Evolutionary conservation across 2,113 vertebrate genomes (phyloP).

Genomic region (Entelurus aequoreus): DNA sequence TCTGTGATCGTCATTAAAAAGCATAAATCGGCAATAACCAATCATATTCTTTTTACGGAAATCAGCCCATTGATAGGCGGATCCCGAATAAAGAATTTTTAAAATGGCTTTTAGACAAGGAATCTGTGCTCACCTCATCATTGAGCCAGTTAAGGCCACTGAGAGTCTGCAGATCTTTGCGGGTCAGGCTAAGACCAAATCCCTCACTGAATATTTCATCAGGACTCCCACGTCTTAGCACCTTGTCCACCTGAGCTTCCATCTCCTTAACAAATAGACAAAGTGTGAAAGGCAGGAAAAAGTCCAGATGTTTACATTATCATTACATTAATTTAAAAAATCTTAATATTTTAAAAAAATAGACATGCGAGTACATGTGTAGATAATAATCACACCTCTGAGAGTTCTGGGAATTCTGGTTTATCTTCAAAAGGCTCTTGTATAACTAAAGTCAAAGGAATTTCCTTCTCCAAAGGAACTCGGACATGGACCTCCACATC

Average conservation of each 20-base stretch:
- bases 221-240: conserved; percentile 78
- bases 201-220: conserved; percentile 93
- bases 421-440: conserved; percentile 64
- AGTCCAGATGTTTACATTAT: background rate
- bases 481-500: conserved; percentile 81
- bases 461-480: conserved; percentile 91
- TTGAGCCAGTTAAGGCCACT: conserved; percentile 95
- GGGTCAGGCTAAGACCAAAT: conserved; percentile 88
- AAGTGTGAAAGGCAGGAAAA: background rate
- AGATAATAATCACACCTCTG: conserved; percentile 69
- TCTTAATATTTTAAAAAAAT: background rate
- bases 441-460: conserved; percentile 76
- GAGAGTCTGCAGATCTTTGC: conserved; percentile 95
- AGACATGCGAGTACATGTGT: background rate
- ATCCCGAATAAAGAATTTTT: too few relatives aligned
- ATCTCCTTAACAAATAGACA: conserved; percentile 74
- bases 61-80: too few relatives aligned
- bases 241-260: conserved; percentile 81
- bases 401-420: conserved; percentile 87
- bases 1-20: too few relatives aligned
- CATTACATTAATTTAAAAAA: background rate
- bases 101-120: too few relatives aligned
- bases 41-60: too few relatives aligned
- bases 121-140: conserved; percentile 79
- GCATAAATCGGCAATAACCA: too few relatives aligned